Evolutionary conservation across 35 echinoderm and acorn worm species (phyloP).

Genomic region (Chiridota heheva): DNA sequence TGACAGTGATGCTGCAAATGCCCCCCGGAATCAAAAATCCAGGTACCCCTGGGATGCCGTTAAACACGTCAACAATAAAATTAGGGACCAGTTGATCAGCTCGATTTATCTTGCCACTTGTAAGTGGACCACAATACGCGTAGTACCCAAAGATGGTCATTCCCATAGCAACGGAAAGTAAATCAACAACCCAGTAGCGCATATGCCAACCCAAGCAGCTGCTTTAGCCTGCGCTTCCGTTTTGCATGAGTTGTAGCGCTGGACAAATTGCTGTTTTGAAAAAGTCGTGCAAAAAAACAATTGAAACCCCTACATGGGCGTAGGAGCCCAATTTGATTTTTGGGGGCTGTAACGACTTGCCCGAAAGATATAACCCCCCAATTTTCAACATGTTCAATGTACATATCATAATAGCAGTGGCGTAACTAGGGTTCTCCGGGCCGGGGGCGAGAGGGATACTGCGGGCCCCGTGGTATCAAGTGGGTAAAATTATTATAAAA

Average conservation of each 20-base stretch:
- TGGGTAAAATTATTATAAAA: too few relatives aligned
- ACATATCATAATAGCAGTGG: too few relatives aligned
- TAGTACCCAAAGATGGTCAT: slow-evolving; percentile 43
- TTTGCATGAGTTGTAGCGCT: slow-evolving; percentile 25
- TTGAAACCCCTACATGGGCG: too few relatives aligned
- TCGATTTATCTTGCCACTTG: neutral
- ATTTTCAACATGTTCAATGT: too few relatives aligned
- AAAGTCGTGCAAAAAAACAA: neutral
- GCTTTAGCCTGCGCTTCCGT: slow-evolving; percentile 2
- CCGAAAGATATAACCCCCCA: too few relatives aligned
- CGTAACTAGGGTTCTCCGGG: too few relatives aligned
- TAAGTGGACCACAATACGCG: slow-evolving; percentile 7
- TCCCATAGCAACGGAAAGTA: slow-evolving; percentile 15
- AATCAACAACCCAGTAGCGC: slow-evolving; percentile 3
- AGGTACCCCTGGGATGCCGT: slow-evolving; percentile 22
- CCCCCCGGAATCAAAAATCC: slow-evolving; percentile 12
- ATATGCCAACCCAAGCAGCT: slow-evolving; percentile 26
- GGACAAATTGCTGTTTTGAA: slow-evolving; percentile 29
- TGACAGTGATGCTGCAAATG: slow-evolving; percentile 27
- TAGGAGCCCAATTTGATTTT: too few relatives aligned
- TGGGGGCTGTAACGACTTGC: too few relatives aligned
- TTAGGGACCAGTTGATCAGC: slow-evolving; percentile 24
- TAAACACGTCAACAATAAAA: slow-evolving; percentile 25
- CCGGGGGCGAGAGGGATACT: too few relatives aligned
- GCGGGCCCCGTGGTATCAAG: too few relatives aligned